phyloP scores from a whole-genome alignment of 2,113 vertebrate genomes.

The Scytalopus superciliaris region DNA sequence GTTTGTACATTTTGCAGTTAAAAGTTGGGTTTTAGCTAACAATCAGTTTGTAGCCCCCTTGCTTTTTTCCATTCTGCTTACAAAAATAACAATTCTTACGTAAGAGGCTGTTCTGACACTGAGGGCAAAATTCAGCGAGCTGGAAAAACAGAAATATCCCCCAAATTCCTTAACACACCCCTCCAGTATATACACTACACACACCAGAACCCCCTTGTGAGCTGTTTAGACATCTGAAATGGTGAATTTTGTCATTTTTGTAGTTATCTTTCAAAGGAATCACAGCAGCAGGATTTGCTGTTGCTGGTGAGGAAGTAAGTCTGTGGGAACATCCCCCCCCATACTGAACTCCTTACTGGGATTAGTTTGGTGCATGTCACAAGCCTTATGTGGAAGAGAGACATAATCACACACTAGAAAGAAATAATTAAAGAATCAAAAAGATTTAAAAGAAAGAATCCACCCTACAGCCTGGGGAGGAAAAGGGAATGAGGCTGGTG shows the following conservation, averaged over 20 bases:
- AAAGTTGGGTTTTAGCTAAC: not conserved
- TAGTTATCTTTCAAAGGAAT: not conserved
- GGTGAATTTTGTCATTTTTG: not conserved
- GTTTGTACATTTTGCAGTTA: not conserved
- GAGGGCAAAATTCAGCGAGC: not conserved
- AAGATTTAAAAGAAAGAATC: not conserved
- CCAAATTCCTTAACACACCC: not conserved
- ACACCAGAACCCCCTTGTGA: not conserved
- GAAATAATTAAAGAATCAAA: no score
- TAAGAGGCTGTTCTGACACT: not conserved
- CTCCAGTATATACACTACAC: no score
- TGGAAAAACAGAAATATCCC: not conserved
- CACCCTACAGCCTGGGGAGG: not conserved
- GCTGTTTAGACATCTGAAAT: not conserved
- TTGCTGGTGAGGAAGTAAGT: not conserved
- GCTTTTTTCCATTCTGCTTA: not conserved
- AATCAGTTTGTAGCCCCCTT: not conserved
- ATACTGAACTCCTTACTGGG: no score
- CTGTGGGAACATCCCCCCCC: fast-evolving
- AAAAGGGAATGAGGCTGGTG: not conserved
- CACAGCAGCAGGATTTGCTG: not conserved
- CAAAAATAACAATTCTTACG: not conserved
- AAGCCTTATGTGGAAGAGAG: not conserved
- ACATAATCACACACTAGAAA: not conserved
- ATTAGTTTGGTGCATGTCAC: not conserved